Percentiles rank a stretch among this genome's conserved stretches.
Conservation (phyloP, 2,888 invertebrate genomes). For the Drosophila rellima region DNA sequence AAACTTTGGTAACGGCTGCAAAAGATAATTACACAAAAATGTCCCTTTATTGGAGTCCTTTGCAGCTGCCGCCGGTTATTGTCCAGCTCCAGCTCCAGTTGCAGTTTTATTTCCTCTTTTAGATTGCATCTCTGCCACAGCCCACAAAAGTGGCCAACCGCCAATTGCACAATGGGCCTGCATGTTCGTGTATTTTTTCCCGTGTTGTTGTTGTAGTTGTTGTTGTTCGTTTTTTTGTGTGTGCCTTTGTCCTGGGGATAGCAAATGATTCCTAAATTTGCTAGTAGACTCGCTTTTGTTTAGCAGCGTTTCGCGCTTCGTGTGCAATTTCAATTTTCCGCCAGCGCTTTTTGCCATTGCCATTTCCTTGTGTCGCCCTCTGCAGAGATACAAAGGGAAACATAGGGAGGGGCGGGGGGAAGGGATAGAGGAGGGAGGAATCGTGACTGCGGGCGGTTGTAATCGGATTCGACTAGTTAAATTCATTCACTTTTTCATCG, state of each 20-base stretch:
- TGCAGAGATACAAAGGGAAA: constrained; percentile 30
- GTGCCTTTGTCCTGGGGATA: constrained; percentile 34
- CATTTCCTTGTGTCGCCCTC: constrained; percentile 47
- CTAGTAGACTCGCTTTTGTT: constrained; percentile 52
- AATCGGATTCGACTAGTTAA: constrained; percentile 63
- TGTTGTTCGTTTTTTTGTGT: constrained; percentile 13
- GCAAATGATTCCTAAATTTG: constrained; percentile 60
- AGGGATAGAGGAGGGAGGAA: background rate
- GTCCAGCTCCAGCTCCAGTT: constrained; percentile 27
- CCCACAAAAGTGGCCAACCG: constrained; percentile 41
- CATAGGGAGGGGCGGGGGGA: background rate
- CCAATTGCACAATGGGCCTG: constrained; percentile 50
- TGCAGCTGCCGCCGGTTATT: constrained; percentile 47
- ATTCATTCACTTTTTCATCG: constrained; percentile 43
- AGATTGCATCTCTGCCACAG: constrained; percentile 36
- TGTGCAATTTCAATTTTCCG: constrained; percentile 76
- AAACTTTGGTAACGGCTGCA: constrained; percentile 10
- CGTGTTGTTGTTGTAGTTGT: constrained; percentile 1
- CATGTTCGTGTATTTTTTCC: constrained; percentile 36
- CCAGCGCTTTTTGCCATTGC: constrained; percentile 71
- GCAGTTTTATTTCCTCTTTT: constrained; percentile 20
- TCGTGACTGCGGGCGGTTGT: constrained; percentile 50
- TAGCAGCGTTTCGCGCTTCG: constrained; percentile 56
- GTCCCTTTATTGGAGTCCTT: constrained; percentile 28
- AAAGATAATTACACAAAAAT: constrained; percentile 47